A percentile compares a stretch with the other conserved stretches of the same genome.
Evolutionary conservation across 2,888 invertebrate species (phyloP).

Genomic region (Lingula anatina): DNA sequence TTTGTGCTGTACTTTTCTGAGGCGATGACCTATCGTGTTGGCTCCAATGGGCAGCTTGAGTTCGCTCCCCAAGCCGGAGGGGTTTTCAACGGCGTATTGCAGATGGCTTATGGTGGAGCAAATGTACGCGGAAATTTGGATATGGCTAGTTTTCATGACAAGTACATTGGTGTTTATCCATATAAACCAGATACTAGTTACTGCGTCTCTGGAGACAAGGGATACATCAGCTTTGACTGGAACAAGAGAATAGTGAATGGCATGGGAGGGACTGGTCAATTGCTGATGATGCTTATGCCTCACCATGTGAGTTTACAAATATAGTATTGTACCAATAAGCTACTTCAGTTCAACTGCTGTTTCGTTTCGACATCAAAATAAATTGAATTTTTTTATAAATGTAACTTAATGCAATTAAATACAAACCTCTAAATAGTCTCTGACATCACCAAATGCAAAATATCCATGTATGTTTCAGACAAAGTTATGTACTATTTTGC

Average conservation of each 20-base stretch:
- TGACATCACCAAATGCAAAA: no score
- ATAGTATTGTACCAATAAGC: no score
- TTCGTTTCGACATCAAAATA: no score
- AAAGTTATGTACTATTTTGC: no score
- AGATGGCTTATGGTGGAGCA: constrained; percentile 27
- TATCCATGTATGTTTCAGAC: no score
- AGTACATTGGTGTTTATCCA: constrained; percentile 21
- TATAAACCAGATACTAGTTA: constrained; percentile 23
- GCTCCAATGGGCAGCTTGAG: no score
- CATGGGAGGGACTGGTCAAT: constrained; percentile 9
- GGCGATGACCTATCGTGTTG: no score
- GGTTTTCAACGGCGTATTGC: constrained; percentile 21
- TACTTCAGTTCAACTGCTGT: no score
- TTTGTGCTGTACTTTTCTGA: constrained; percentile 28
- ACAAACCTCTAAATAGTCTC: no score
- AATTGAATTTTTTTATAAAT: no score
- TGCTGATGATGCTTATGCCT: constrained; percentile 30
- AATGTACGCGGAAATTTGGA: constrained; percentile 20
- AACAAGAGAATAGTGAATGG: constrained; percentile 19
- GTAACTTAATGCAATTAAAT: no score
- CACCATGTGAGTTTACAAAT: constrained; percentile 25
- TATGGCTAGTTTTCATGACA: constrained; percentile 18
- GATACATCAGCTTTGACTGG: constrained; percentile 26
- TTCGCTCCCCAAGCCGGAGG: constrained; percentile 24
- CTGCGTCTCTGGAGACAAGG: constrained; percentile 14